Percentiles rank a stretch among this genome's conserved stretches.
Conservation (phyloP, 2,113 vertebrate genomes). For the human region DNA sequence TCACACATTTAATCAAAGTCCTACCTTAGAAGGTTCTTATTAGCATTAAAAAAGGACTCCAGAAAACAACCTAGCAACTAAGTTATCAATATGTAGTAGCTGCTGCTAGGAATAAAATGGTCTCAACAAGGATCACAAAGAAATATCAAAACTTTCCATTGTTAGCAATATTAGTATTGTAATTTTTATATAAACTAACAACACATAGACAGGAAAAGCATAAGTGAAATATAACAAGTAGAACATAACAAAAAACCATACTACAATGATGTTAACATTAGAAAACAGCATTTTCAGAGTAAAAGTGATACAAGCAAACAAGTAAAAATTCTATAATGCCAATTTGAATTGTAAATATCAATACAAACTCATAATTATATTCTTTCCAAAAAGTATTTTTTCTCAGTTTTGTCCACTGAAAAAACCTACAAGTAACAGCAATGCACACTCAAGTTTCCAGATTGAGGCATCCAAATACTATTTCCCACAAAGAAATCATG, state of each 20-base stretch:
- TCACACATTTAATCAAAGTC: slow-evolving; percentile 1
- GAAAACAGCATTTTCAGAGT: background rate
- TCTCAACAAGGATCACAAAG: background rate
- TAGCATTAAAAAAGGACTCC: background rate
- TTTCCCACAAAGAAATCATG: background rate
- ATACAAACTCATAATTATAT: background rate
- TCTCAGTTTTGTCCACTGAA: background rate
- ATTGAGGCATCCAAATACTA: background rate
- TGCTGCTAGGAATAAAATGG: background rate
- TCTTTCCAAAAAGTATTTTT: background rate
- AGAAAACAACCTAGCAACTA: background rate
- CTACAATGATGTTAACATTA: background rate
- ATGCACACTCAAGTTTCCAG: background rate
- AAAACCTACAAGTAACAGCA: background rate
- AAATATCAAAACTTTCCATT: background rate
- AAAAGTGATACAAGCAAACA: slow-evolving; percentile 2
- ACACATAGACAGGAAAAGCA: background rate
- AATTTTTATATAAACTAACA: slow-evolving; percentile 3
- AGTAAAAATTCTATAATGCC: background rate
- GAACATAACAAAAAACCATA: background rate
- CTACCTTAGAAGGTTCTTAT: background rate
- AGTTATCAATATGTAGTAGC: background rate
- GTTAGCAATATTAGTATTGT: background rate
- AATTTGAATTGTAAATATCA: background rate
- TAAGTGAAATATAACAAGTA: background rate